phyloP scores from a whole-genome alignment of 2,113 vertebrate species.

The Eudyptes chrysolophus region DNA sequence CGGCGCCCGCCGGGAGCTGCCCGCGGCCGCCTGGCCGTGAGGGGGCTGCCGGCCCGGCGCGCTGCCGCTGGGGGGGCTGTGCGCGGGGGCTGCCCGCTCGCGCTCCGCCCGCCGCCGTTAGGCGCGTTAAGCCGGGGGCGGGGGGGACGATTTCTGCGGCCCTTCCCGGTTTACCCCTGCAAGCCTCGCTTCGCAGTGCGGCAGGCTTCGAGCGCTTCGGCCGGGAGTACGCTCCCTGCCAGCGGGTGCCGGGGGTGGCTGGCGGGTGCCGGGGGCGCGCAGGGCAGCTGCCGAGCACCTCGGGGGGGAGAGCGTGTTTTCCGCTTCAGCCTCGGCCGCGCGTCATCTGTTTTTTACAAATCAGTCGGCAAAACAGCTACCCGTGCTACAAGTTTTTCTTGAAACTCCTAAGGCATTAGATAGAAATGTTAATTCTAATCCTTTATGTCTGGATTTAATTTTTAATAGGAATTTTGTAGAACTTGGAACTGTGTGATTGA shows the following conservation, averaged over 20 bases:
- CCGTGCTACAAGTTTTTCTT: neutral
- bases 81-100: neutral
- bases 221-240: rapidly evolving
- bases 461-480: neutral
- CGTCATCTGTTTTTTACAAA: rapidly evolving
- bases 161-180: rapidly evolving
- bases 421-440: neutral
- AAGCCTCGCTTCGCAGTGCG: rapidly evolving
- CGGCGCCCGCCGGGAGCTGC: too few species aligned
- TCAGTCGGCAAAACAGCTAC: neutral
- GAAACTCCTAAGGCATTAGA: rapidly evolving
- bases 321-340: neutral
- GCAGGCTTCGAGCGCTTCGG: neutral
- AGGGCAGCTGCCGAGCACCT: neutral
- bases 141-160: neutral
- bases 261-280: neutral
- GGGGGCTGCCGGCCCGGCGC: too few species aligned
- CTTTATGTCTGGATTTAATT: neutral
- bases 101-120: neutral
- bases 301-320: neutral
- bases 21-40: too few species aligned
- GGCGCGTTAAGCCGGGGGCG: too few species aligned
- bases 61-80: too few species aligned
- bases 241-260: rapidly evolving
- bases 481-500: neutral